phyloP scores from a whole-genome alignment of 2,113 vertebrate species.

The Shinisaurus crocodilurus region DNA sequence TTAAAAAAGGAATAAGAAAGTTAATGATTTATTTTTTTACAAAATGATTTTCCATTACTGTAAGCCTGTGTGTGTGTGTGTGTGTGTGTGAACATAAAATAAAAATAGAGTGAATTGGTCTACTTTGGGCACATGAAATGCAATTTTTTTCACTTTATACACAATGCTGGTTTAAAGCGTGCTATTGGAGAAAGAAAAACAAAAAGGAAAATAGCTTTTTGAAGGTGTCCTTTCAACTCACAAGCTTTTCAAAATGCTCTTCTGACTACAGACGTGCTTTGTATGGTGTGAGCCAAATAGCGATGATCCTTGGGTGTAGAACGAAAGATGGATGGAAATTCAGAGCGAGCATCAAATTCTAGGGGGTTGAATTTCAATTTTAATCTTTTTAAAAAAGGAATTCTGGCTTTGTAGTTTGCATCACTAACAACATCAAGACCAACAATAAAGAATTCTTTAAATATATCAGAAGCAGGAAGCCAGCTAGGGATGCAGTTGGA shows the following conservation, averaged over 20 bases:
- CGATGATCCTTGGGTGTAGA: background rate
- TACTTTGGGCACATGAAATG: constrained; percentile 49
- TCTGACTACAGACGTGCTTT: background rate
- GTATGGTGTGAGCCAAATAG: background rate
- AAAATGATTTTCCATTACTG: constrained; percentile 32
- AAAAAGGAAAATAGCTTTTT: constrained; percentile 52
- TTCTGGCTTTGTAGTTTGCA: background rate
- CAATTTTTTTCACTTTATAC: constrained; percentile 62
- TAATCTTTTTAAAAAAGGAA: too few relatives aligned
- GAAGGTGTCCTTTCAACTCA: background rate
- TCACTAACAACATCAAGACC: background rate
- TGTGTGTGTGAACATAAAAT: constrained; percentile 1
- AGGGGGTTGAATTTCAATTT: background rate
- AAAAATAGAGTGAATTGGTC: constrained; percentile 19
- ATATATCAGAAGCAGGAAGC: too few relatives aligned
- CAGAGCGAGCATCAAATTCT: background rate
- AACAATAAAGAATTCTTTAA: too few relatives aligned
- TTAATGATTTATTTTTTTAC: constrained; percentile 22
- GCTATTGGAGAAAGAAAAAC: constrained; percentile 65
- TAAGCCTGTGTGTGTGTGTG: background rate
- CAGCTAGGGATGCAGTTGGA: too few relatives aligned
- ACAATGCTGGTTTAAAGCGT: constrained; percentile 64
- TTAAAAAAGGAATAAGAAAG: constrained; percentile 37
- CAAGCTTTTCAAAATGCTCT: constrained; percentile 6
- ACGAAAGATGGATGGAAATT: background rate